These are phyloP conservation scores for Zeuzera pyrina DNA, from an alignment of 2,888 invertebrate species.

Conservation along the genomic window DNA sequence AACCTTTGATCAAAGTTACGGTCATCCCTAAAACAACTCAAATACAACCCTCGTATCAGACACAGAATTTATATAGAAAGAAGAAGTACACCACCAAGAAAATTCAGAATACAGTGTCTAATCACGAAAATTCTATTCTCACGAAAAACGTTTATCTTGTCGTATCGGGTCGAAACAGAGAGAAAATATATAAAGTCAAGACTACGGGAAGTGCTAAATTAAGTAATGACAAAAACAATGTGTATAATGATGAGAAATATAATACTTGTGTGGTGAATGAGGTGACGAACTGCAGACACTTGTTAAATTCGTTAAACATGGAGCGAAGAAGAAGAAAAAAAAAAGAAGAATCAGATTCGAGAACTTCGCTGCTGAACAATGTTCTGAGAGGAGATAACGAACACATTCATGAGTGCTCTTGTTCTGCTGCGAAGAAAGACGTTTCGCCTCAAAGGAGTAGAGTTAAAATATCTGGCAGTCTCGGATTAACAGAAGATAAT, in stretches of 20 bases:
- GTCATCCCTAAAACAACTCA: conserved; percentile 33
- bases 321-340: conserved; percentile 28
- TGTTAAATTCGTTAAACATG: conserved; percentile 33
- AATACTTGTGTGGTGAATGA: too few species aligned
- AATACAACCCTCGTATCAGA: conserved; percentile 16
- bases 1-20: conserved; percentile 41
- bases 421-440: conserved; percentile 7
- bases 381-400: conserved; percentile 6
- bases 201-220: conserved; percentile 37
- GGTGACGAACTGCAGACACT: conserved; percentile 24
- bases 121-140: conserved; percentile 32
- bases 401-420: conserved; percentile 14
- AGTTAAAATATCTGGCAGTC: conserved; percentile 40
- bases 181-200: conserved; percentile 41
- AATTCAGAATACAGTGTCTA: conserved; percentile 30
- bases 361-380: conserved; percentile 6
- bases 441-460: conserved; percentile 23
- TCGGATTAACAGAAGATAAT: conserved; percentile 43
- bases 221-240: conserved; percentile 16
- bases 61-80: conserved; percentile 21
- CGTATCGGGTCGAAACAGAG: conserved; percentile 28
- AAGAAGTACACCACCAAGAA: conserved; percentile 19
- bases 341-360: conserved; percentile 5
- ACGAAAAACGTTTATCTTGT: conserved; percentile 33
- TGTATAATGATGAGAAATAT: conserved; percentile 28